Percentiles rank a stretch among this genome's conserved stretches.
These are phyloP conservation scores for zebrafish (Danio rerio) DNA, from an alignment of 2,113 vertebrate genomes.

Conservation along the genomic window GRCz12tu NC_133197.1:23027001-23027500, in stretches of 20 bases:
- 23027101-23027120: slow-evolving; percentile 52
- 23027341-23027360: slow-evolving; percentile 37
- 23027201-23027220: slow-evolving; percentile 67
- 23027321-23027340: background rate
- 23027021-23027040: slow-evolving; percentile 50
- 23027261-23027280: slow-evolving; percentile 12
- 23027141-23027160: slow-evolving; percentile 63
- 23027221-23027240: slow-evolving; percentile 74
- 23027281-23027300: background rate
- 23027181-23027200: slow-evolving; percentile 47
- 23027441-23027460: slow-evolving; percentile 30
- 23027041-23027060: too few relatives aligned
- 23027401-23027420: slow-evolving; percentile 36
- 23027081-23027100: slow-evolving; percentile 62
- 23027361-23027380: background rate
- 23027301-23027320: background rate
- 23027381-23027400: slow-evolving; percentile 41
- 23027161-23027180: slow-evolving; percentile 68
- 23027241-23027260: slow-evolving; percentile 61
- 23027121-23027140: slow-evolving; percentile 59
- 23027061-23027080: background rate
- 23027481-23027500: slow-evolving; percentile 57
- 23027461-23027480: slow-evolving; percentile 51
- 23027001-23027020: slow-evolving; percentile 11
- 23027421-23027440: slow-evolving; percentile 31